Percentiles rank a stretch among this genome's conserved stretches.
These are phyloP conservation scores for Microchrysa polita DNA, from an alignment of 2,888 invertebrate species.

Conservation along the genomic window DNA sequence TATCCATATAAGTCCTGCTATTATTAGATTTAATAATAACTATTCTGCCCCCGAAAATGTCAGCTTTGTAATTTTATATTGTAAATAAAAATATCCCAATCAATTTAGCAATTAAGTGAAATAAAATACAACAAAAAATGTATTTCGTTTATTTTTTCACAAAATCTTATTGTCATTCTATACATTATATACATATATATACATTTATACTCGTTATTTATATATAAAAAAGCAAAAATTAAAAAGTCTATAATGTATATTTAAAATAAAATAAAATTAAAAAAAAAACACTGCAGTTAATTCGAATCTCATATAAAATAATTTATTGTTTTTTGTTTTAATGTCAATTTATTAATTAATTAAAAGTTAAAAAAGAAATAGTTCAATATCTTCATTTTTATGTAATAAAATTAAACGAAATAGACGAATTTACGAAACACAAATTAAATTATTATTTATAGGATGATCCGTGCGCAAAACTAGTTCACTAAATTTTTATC, in stretches of 20 bases:
- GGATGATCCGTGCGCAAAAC: constrained; percentile 9
- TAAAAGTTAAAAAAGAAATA: background rate
- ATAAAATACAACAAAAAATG: too few species aligned
- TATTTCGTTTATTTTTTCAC: background rate
- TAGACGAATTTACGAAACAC: background rate
- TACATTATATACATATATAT: constrained; percentile 27
- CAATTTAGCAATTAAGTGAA: too few species aligned
- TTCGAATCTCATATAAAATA: constrained; percentile 37
- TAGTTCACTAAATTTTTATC: background rate
- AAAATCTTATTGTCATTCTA: background rate
- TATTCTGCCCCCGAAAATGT: background rate
- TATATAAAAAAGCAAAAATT: too few species aligned
- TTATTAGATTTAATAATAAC: too few species aligned
- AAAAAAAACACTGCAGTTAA: constrained; percentile 43
- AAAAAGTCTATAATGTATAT: too few species aligned
- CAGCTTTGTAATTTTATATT: background rate
- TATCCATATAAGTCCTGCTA: too few species aligned
- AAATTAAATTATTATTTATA: background rate
- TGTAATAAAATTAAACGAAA: background rate
- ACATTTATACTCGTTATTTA: constrained; percentile 38
- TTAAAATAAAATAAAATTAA: too few species aligned
- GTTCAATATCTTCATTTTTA: background rate
- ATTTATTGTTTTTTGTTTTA: constrained; percentile 28
- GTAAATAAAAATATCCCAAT: background rate
- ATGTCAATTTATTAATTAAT: constrained; percentile 6